Evolutionary conservation across 2,113 vertebrate species (phyloP), one percentile per base, ranked within the genome.

Genomic region (Noctilio leporinus): DNA sequence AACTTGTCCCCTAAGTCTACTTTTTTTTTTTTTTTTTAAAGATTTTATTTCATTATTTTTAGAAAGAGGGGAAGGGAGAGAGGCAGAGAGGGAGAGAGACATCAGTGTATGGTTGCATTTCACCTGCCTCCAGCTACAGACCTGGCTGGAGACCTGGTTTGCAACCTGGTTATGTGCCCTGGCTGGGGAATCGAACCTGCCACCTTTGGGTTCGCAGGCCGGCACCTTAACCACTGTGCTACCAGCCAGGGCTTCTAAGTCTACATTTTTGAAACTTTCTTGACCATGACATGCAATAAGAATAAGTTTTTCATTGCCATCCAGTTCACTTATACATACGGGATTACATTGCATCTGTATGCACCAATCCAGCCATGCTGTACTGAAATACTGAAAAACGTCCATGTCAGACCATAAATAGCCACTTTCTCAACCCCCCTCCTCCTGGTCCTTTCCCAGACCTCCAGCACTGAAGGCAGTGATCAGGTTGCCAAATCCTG

Each of bases 401-500:
- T 88, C 40, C 53, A 70, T n/a, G 76, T 51, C 59, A 55, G 11
- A 38, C 59, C 59, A 33, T 81, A 85, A 92, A 81, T 57, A 49
- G 59, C 49, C 53, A 78, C 40, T 40, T 78, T 72, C 40, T n/a
- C 49, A 81, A 47, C 28, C 7, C 47, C 40, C 45, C 38, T 93
- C 69, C 64, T 12, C 69, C 82, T 76, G 33, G 51, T 86, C 40
- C 69, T 78, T 83, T 95, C 93, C 77, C 78, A 49, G 88, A 94
- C 45, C 35, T 83, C 40, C 35, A 96, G 15, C 77, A 26, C 51
- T 83, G 86, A 92, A 72, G 38, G 38, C 55, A 89, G 30, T 47
- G 67, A 93, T 86, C 67, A 83, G 20, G 51, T 78, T 62, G 33
- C 82, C 86, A 70, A 86, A 33, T 95, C 26, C 82, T 88, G 30